A percentile compares a stretch with the other conserved stretches of the same genome.
Conservation (phyloP, 2,888 invertebrate species). For the Chesias legatella region DNA sequence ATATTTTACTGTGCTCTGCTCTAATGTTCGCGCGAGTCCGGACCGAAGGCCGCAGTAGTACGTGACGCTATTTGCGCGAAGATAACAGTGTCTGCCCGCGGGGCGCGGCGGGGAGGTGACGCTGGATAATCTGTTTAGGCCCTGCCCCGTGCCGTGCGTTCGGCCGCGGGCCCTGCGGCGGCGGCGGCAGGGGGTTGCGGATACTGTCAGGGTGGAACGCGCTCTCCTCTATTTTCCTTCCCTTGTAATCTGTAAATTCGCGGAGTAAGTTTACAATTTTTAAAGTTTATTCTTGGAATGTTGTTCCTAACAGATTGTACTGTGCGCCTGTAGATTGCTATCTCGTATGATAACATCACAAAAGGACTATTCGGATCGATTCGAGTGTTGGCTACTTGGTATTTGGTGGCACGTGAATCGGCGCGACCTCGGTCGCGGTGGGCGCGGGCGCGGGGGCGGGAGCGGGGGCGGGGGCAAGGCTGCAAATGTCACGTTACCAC, state of each 20-base stretch:
- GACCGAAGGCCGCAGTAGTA: constrained; percentile 31
- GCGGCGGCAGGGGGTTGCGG: constrained; percentile 23
- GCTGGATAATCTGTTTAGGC: constrained; percentile 52
- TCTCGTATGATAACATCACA: too few species aligned
- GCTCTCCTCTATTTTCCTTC: constrained; percentile 14
- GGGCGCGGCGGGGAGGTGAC: constrained; percentile 32
- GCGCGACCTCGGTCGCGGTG: constrained; percentile 26
- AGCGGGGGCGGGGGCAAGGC: constrained; percentile 16
- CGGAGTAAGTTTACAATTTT: not conserved
- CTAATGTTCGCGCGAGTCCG: constrained; percentile 42
- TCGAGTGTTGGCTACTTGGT: constrained; percentile 32
- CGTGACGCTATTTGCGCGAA: constrained; percentile 65
- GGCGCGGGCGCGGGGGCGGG: constrained; percentile 12
- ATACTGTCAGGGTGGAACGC: constrained; percentile 14
- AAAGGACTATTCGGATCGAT: constrained; percentile 1
- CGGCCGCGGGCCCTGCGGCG: constrained; percentile 18
- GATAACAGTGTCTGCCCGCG: constrained; percentile 45
- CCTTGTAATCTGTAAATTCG: constrained; percentile 14
- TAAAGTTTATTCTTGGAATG: too few species aligned
- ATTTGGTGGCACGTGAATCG: constrained; percentile 38
- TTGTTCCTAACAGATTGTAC: too few species aligned
- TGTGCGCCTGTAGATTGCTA: too few species aligned
- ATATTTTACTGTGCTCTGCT: constrained; percentile 38
- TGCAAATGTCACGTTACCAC: constrained; percentile 56
- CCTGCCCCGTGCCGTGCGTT: constrained; percentile 22